Evolutionary conservation across 2,113 vertebrate species (phyloP), one percentile per base, ranked within the genome.

Genomic region (Poecile atricapillus): DNA sequence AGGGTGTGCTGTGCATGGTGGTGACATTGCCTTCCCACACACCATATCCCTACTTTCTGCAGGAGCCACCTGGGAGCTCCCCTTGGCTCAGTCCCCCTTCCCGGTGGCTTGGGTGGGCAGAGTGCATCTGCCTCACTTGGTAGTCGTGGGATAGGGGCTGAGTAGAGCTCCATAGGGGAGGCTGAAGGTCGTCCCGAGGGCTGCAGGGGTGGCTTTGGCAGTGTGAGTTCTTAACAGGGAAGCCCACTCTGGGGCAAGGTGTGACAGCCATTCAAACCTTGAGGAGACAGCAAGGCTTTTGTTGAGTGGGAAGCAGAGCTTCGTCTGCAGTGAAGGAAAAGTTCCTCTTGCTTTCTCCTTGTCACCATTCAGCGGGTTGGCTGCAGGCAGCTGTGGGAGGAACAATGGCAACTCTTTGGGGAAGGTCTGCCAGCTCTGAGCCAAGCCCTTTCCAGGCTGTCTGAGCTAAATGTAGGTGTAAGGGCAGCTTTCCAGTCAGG

Each of bases 41-140:
- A 5, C 44, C 28, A 16, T 53, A 58, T 49, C 49, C n/a, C 30
- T 4, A 1, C 27, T 79, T 33, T 31, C 47, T 53, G n/a, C 55
- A 33, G 69, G 20, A 30, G n/a, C 44, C 4, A 8, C 30, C 20
- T 24, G 5, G 5, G 35, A 69, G 46, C 30, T 49, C n/a, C 30
- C 21, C 21, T 62, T 10, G 3, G 69, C 39, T 52, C 56, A 10
- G 15, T 46, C 19, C 30, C 41, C 60, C 20, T 63, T 65, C 17
- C 39, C 0, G 0, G 31, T 4, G 1, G 52, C 10, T 17, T 1
- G 2, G 24, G 18, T 46, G 16, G 35, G 20, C 65, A 47, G 65
- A 47, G 31, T 22, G 53, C 3, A 1, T 23, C 41, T 37, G n/a
- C 23, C 41, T 82, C 35, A 4, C 55, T 30, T 8, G 1, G 67